Evolutionary conservation across 2,797 vertebrate species (phyloP), one percentile per base, ranked within the genome.

Genomic region (Pseudochromis fuscus): DNA sequence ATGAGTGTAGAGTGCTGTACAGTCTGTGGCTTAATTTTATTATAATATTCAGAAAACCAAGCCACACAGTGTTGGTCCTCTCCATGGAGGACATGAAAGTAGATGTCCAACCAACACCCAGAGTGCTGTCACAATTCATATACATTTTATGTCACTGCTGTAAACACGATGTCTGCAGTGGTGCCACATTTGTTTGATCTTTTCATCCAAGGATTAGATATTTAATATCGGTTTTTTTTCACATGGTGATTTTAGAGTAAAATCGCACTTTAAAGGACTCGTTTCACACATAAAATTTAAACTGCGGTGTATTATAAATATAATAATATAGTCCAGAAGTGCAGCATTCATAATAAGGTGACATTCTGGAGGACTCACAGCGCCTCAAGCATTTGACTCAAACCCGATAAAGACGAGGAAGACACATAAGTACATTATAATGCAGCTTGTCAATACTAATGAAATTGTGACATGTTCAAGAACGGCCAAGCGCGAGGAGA

Each of bases 391-490:
- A 40, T 82, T 86, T 79, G 78, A 86, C 86, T 83, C 67, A 45
- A 86, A 75, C 60, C 75, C 7, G 63, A 69, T 83, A 73, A 77
- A 91, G 84, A 88, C 40, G 28, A 82, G 73, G 28, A 80, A 67
- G 89, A 93, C 87, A 77, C 88, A 91, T 92, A 88, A 91, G 91
- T 92, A 89, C 86, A 91, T 94, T 94, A 93, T 94, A 90, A 95
- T 94, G 91, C 94, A 92, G 92, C 92, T 89, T 94, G 94, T 94
- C 94, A 94, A 94, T 94, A 93, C 87, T 91, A 94, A 94, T 95
- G 92, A 92, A 92, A 90, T 62, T 60, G 79, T 89, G 88, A 87
- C 90, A 87, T 92, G 91, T 81, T 90, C 74, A 82, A 86, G 92
- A 93, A 92, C 80, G 42, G 74, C 87, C 88, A 89, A 77, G 91